Base-by-base conservation (phyloP, 2,797 vertebrate species). In the Cephalopachus bancanus region DNA sequence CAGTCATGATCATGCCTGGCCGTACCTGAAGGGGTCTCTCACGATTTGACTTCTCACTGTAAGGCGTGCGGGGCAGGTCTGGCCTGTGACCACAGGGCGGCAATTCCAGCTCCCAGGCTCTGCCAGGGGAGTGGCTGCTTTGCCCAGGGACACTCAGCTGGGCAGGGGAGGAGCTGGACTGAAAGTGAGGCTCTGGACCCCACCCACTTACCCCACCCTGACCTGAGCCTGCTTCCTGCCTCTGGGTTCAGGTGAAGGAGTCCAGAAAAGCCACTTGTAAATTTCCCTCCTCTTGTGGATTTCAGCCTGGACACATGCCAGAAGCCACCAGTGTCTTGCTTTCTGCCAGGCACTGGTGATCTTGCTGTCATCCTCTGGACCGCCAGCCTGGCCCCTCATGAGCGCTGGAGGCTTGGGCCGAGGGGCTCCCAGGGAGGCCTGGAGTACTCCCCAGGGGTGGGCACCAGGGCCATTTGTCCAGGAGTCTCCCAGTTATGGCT, bases 321-420 rank as follows among this genome's bases (percentile, higher is more conserved):
- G n/a, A 69, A 67, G 72, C 83, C 26, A 15, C 59, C 0, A 49
- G 51, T 81, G 26, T 49, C 2, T n/a, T 33, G 17, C 33, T 75
- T 64, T 65, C 72, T 49, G 53, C 57, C 57, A 12, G 59, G 81
- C 26, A 16, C 60, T 59, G n/a, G 44, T 62, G 60, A n/a, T 60
- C 75, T 69, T 75, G 60, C 72, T 65, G 8, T 72, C 30, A 44
- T 53, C 26, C 64, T 5, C 28, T 55, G n/a, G 1, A 74, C 37
- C 0, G 0, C 53, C 0, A 0, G 53, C 26, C 17, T 33, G 16
- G 20, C 9, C n/a, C 20, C 2, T 69, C 7, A 0, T 33, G 81
- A 64, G 19, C 16, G 22, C 59, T 60, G 62, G n/a, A 81, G n/a
- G 64, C 19, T 59, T 37, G 62, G 33, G 87, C 17, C 10, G 24